These are phyloP conservation scores for Chelonoidis abingdonii DNA, from an alignment of 2,113 vertebrate species.

Conservation along the genomic window DNA sequence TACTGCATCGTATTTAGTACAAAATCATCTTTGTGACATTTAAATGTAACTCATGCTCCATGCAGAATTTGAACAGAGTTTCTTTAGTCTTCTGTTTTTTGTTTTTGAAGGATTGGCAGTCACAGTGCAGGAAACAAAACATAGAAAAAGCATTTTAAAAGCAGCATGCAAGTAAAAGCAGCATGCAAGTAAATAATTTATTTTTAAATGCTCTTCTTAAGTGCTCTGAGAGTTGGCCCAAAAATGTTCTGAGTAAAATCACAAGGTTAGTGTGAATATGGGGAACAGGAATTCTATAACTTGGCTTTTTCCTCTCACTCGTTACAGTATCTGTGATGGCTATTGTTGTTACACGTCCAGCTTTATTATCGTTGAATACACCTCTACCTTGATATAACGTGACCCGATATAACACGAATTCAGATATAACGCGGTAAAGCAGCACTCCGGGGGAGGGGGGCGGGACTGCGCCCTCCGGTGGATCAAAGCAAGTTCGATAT, in stretches of 20 bases:
- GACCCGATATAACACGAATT: no score
- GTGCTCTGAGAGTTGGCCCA: neutral
- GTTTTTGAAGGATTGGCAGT: conserved; percentile 2
- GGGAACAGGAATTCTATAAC: neutral
- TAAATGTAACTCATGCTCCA: neutral
- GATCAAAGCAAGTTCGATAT: no score
- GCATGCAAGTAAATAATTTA: neutral
- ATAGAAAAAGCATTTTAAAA: neutral
- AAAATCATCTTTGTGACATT: neutral
- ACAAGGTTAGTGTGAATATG: neutral
- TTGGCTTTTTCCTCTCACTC: neutral
- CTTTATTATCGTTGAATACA: neutral
- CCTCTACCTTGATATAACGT: no score
- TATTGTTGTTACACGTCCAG: neutral
- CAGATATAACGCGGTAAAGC: no score
- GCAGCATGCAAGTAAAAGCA: neutral
- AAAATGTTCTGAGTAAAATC: neutral
- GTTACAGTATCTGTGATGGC: neutral
- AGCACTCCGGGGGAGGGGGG: no score
- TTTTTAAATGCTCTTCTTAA: conserved; percentile 5
- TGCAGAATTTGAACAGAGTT: neutral
- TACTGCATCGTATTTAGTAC: neutral
- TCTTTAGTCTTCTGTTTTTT: neutral
- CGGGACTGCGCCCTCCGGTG: no score
- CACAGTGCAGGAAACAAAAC: conserved; percentile 11